These are phyloP conservation scores for Zaprionus gabonicus DNA, from an alignment of 1,140 invertebrate species.

Conservation along the genomic window DNA sequence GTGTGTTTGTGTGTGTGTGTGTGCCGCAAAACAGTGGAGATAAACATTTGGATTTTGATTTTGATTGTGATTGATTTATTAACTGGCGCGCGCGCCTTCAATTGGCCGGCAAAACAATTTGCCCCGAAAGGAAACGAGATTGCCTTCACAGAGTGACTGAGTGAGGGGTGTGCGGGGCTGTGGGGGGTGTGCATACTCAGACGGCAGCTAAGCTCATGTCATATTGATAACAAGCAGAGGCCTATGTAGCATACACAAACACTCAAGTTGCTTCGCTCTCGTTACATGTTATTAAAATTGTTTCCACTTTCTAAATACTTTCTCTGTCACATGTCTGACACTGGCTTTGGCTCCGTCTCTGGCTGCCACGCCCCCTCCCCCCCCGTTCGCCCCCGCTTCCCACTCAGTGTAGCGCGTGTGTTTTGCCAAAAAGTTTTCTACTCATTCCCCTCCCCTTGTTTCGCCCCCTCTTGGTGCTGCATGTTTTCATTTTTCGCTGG, in stretches of 20 bases:
- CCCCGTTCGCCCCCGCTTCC: too few species aligned
- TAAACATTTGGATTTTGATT: conserved; percentile 37
- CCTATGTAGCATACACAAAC: background rate
- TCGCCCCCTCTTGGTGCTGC: background rate
- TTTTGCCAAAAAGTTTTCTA: background rate
- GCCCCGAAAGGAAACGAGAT: background rate
- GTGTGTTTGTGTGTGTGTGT: conserved; percentile 27
- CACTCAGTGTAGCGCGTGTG: background rate
- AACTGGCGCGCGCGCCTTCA: conserved; percentile 18
- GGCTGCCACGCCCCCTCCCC: background rate
- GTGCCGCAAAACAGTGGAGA: conserved; percentile 34
- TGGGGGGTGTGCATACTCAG: background rate
- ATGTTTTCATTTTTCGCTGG: background rate
- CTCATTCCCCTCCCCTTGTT: background rate
- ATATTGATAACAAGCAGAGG: conserved; percentile 3
- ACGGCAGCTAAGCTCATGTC: conserved; percentile 4
- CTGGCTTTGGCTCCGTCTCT: conserved; percentile 9
- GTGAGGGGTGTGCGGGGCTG: background rate
- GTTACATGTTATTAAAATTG: conserved; percentile 42
- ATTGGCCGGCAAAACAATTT: conserved; percentile 22
- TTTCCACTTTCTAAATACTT: conserved; percentile 41
- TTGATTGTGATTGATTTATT: conserved; percentile 47
- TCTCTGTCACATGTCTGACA: conserved; percentile 36
- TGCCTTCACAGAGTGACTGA: background rate
- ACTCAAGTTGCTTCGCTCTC: background rate